Conservation (phyloP, 2,888 invertebrate species). For the Eudemis profundana region DNA sequence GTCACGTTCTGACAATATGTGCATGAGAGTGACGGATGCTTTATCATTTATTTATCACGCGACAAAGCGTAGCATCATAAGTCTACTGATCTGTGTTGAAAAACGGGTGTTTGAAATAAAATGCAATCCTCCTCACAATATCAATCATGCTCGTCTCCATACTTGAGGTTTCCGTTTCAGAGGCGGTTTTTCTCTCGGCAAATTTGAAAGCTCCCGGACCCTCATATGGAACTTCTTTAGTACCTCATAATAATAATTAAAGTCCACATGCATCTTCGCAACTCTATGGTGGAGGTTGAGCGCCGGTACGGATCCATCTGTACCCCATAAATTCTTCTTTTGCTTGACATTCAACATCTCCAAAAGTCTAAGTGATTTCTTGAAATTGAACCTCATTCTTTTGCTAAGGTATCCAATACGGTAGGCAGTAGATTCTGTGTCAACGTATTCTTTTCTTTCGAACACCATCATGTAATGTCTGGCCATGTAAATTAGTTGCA, state of each 20-base stretch:
- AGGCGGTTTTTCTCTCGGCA: not conserved
- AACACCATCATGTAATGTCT: not conserved
- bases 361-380: not conserved
- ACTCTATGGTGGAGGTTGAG: constrained; percentile 12
- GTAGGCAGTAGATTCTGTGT: not conserved
- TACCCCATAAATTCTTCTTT: not conserved
- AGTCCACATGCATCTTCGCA: constrained; percentile 12
- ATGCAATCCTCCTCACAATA: no score
- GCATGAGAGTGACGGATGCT: no score
- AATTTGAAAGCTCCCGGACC: not conserved
- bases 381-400: not conserved
- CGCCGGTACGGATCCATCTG: no score
- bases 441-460: not conserved
- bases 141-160: not conserved
- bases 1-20: no score
- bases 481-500: constrained; percentile 14
- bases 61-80: no score
- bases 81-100: no score
- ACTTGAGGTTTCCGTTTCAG: not conserved
- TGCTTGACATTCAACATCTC: not conserved
- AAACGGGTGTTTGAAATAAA: no score
- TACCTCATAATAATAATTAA: constrained; percentile 1
- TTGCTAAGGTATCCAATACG: not conserved
- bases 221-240: not conserved
- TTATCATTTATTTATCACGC: no score